Conservation (phyloP, 2,797 vertebrate genomes). For the Columba guinea region DNA sequence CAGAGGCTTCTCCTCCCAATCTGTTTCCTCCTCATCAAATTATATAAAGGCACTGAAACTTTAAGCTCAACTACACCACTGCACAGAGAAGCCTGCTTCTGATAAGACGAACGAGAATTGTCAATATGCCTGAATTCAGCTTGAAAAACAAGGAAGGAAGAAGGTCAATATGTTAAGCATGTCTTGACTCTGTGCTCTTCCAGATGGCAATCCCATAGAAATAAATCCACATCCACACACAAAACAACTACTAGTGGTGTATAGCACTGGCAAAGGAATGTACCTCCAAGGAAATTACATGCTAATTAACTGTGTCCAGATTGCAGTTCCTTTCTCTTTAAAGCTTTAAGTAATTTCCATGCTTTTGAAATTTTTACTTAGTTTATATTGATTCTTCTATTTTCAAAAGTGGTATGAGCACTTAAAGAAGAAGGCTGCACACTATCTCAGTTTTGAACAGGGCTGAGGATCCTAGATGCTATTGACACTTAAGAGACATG, state of each 20-base stretch:
- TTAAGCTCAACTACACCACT: not conserved
- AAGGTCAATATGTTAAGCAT: not conserved
- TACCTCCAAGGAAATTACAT: not conserved
- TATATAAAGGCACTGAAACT: not conserved
- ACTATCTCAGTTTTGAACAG: not conserved
- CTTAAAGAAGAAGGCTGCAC: not conserved
- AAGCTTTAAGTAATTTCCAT: not conserved
- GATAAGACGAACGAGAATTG: not conserved
- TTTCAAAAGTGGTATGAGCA: not conserved
- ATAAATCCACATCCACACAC: not conserved
- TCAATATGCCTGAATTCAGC: not conserved
- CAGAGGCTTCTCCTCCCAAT: not conserved
- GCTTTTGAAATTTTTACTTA: not conserved
- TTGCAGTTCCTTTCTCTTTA: not conserved
- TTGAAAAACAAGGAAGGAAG: not conserved
- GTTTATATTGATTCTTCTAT: not conserved
- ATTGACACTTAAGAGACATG: not conserved
- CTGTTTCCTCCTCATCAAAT: not conserved
- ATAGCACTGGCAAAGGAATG: not conserved
- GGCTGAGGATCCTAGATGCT: not conserved
- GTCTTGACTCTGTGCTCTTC: not conserved
- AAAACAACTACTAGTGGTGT: not conserved
- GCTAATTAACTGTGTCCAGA: not conserved
- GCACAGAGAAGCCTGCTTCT: not conserved
- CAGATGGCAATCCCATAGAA: not conserved